Evolutionary conservation across 2,113 vertebrate genomes (phyloP).

Genomic region (Xiphophorus couchianus): DNA sequence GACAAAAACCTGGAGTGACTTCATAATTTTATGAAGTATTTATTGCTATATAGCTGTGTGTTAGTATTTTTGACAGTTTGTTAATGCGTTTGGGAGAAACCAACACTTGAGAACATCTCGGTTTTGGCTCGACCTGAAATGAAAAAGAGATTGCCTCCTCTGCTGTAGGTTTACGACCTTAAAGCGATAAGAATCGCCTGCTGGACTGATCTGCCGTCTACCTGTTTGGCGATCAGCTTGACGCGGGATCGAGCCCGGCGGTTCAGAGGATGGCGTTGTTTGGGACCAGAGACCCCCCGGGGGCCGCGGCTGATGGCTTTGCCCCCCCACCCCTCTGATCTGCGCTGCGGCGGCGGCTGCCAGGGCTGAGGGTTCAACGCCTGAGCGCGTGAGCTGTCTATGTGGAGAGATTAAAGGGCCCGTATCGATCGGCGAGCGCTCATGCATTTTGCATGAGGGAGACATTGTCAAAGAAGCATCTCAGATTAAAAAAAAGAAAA

Average conservation of each 20-base stretch:
- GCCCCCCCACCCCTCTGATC: constrained; percentile 58
- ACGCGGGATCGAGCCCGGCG: neutral
- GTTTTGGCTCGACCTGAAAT: too few relatives aligned
- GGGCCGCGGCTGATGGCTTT: constrained; percentile 24
- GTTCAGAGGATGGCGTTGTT: constrained; percentile 9
- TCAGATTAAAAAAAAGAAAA: constrained; percentile 53
- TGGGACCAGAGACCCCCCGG: constrained; percentile 23
- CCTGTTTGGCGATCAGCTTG: neutral
- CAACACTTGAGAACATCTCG: too few relatives aligned
- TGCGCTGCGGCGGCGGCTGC: constrained; percentile 58
- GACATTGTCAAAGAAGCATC: constrained; percentile 75
- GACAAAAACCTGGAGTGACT: too few relatives aligned
- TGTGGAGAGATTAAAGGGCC: constrained; percentile 76
- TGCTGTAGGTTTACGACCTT: too few relatives aligned
- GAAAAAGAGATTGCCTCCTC: too few relatives aligned
- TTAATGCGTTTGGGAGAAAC: too few relatives aligned
- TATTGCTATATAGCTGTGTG: too few relatives aligned
- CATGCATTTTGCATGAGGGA: constrained; percentile 79
- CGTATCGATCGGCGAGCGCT: constrained; percentile 70
- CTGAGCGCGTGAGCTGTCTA: constrained; percentile 67
- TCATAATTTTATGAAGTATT: too few relatives aligned
- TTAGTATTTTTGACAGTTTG: too few relatives aligned
- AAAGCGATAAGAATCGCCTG: neutral
- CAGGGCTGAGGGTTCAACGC: constrained; percentile 57
- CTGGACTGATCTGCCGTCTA: neutral